Evolutionary conservation across 1,140 invertebrate species (phyloP).

Genomic region (Nephila pilipes): DNA sequence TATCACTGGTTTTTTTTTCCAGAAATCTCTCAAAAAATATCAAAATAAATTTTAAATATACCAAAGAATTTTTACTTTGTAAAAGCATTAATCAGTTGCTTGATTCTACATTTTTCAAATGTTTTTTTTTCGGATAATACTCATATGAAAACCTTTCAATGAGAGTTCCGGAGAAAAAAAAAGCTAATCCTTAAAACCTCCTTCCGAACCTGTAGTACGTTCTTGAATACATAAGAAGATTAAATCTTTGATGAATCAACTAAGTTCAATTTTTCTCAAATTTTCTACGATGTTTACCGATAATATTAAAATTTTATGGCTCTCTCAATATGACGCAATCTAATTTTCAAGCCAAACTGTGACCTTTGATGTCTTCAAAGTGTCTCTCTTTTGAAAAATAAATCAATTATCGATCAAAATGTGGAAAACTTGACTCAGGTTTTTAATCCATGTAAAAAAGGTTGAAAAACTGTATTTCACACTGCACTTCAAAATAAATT

Average conservation of each 20-base stretch:
- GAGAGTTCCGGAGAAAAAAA: too few species aligned
- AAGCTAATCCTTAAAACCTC: too few species aligned
- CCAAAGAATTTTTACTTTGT: too few species aligned
- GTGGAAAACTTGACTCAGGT: not conserved
- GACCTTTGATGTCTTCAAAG: not conserved
- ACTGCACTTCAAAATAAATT: not conserved
- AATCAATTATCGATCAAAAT: not conserved
- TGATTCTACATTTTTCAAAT: too few species aligned
- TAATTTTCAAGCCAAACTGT: not conserved
- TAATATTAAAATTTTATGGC: not conserved
- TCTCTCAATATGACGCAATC: not conserved
- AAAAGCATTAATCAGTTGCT: too few species aligned
- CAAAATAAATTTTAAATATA: too few species aligned
- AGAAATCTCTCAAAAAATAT: too few species aligned
- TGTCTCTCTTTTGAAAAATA: not conserved
- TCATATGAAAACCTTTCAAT: too few species aligned
- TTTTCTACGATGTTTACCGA: not conserved
- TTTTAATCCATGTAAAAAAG: not conserved
- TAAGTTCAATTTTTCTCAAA: not conserved
- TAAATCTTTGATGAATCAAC: not conserved
- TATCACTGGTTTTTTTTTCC: too few species aligned
- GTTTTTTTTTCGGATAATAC: too few species aligned
- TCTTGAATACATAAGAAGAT: not conserved
- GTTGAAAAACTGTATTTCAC: not conserved
- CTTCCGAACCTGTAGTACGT: not conserved